These are phyloP conservation scores for Drosophila gunungcola DNA, from an alignment of 1,140 invertebrate genomes.

Conservation along the genomic window DNA sequence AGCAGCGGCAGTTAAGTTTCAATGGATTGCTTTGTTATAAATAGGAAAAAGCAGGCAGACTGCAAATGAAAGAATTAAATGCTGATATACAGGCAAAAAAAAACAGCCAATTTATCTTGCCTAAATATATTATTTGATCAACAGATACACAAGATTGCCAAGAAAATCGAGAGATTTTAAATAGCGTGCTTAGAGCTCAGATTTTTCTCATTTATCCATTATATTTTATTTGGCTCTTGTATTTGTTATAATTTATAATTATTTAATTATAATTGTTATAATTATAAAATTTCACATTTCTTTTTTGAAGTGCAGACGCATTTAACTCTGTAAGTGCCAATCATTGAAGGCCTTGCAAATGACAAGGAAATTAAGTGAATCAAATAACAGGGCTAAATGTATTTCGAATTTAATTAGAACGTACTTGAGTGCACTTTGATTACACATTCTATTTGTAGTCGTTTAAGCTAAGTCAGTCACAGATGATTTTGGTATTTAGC, in stretches of 20 bases:
- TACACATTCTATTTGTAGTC: slow-evolving; percentile 35
- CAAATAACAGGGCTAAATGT: slow-evolving; percentile 23
- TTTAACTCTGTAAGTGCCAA: slow-evolving; percentile 10
- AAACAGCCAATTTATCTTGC: neutral
- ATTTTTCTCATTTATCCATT: too few relatives aligned
- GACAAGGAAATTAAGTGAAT: slow-evolving; percentile 47
- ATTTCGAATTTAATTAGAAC: slow-evolving; percentile 45
- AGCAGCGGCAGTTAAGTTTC: slow-evolving; percentile 32
- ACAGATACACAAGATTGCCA: too few relatives aligned
- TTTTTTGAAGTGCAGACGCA: neutral
- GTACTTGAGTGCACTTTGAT: slow-evolving; percentile 42
- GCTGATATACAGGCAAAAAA: slow-evolving; percentile 1
- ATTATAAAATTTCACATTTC: too few relatives aligned
- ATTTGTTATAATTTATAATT: too few relatives aligned
- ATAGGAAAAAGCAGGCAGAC: slow-evolving; percentile 10
- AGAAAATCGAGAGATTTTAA: too few relatives aligned
- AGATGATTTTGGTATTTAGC: slow-evolving; percentile 22
- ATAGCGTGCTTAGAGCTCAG: too few relatives aligned
- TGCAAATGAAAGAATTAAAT: slow-evolving; percentile 10
- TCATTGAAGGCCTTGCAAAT: slow-evolving; percentile 39
- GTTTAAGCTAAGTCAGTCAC: slow-evolving; percentile 36
- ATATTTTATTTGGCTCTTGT: too few relatives aligned
- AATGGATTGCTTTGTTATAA: slow-evolving; percentile 60
- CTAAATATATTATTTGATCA: too few relatives aligned
- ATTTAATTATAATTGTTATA: too few relatives aligned